A percentile compares a stretch with the other conserved stretches of the same genome.
Conservation (phyloP, 2,888 invertebrate genomes). For the Panopea generosa region DNA sequence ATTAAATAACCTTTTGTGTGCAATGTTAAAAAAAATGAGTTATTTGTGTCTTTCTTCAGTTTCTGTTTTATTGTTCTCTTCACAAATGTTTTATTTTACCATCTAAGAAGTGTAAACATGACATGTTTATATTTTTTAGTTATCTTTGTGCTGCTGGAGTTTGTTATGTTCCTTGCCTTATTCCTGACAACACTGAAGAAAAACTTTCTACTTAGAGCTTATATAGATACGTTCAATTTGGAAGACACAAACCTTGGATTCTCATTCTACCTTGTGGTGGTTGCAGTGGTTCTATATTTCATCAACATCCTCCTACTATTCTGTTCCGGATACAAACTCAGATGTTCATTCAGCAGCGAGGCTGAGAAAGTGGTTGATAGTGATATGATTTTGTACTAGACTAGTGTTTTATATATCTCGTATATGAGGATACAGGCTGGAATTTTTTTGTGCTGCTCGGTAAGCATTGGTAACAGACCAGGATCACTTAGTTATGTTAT, state of each 20-base stretch:
- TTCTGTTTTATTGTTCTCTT: too few species aligned
- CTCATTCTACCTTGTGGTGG: slow-evolving; percentile 95
- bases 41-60: too few species aligned
- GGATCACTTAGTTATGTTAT: too few species aligned
- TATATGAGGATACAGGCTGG: too few species aligned
- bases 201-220: slow-evolving; percentile 94
- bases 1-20: too few species aligned
- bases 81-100: too few species aligned
- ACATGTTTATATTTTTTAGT: slow-evolving; percentile 89
- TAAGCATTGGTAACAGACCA: too few species aligned
- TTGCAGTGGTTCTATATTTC: slow-evolving; percentile 89
- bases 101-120: too few species aligned
- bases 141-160: slow-evolving; percentile 90
- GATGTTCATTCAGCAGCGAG: slow-evolving; percentile 89
- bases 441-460: too few species aligned
- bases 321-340: slow-evolving; percentile 89
- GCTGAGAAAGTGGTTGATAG: slow-evolving; percentile 86
- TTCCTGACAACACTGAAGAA: slow-evolving; percentile 92
- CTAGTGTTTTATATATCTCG: too few species aligned
- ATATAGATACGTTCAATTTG: slow-evolving; percentile 93
- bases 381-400: slow-evolving; percentile 88
- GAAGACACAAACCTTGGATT: slow-evolving; percentile 93
- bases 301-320: slow-evolving; percentile 91
- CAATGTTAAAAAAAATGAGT: too few species aligned
- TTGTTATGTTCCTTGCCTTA: slow-evolving; percentile 93